Conservation (phyloP, 64 coral and sea anemone species). For the Pocillopora damicornis region DNA sequence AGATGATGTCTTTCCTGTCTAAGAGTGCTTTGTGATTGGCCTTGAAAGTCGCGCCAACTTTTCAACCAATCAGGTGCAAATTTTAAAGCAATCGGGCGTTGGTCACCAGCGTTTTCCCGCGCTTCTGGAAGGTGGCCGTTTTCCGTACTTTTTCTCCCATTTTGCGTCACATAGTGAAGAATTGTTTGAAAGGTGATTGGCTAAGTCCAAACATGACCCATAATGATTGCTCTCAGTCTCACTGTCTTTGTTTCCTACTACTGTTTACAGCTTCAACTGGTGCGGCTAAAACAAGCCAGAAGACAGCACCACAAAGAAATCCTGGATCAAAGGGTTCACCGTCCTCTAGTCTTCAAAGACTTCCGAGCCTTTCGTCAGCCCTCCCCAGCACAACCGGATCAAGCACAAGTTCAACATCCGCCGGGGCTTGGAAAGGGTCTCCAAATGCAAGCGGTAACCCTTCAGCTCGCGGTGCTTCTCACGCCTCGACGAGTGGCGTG, state of each 20-base stretch:
- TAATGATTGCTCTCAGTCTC: background rate
- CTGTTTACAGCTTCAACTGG: background rate
- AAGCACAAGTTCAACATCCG: background rate
- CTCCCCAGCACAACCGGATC: slow-evolving; percentile 24
- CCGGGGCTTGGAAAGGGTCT: background rate
- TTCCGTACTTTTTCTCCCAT: too few species aligned
- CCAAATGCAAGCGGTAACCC: background rate
- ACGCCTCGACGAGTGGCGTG: background rate
- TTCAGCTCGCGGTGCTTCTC: background rate
- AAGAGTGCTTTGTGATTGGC: background rate
- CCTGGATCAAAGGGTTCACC: slow-evolving; percentile 36
- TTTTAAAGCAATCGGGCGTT: too few species aligned
- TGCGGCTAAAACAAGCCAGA: slow-evolving; percentile 2
- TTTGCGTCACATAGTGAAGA: too few species aligned
- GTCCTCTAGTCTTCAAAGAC: slow-evolving; percentile 51
- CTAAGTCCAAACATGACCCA: too few species aligned
- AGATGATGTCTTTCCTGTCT: background rate
- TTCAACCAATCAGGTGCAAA: too few species aligned
- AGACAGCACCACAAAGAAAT: slow-evolving; percentile 5
- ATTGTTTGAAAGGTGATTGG: too few species aligned
- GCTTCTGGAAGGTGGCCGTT: too few species aligned
- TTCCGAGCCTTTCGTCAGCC: slow-evolving; percentile 50
- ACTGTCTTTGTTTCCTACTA: background rate
- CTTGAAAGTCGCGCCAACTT: too few species aligned
- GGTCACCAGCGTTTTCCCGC: too few species aligned